Conservation (phyloP, 2,797 vertebrate genomes). For the Mallotus villosus region DNA sequence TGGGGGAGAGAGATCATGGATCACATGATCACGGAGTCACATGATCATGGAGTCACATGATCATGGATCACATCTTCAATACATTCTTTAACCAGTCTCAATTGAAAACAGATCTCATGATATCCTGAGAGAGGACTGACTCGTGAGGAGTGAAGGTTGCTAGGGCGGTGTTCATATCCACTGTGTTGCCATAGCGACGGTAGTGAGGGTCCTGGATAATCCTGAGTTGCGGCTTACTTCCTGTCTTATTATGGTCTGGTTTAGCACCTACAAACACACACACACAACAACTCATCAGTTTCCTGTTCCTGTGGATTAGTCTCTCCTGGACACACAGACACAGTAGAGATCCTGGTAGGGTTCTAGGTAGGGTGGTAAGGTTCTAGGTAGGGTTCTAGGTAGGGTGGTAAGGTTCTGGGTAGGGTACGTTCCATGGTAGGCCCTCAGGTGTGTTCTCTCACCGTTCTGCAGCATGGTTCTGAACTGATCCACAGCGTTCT, state of each 20-base stretch:
- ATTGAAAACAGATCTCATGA: too few relatives aligned
- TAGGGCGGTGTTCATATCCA: conserved; percentile 88
- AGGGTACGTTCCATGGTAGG: too few relatives aligned
- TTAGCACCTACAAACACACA: conserved; percentile 64
- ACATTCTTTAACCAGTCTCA: too few relatives aligned
- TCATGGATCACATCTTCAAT: too few relatives aligned
- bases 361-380: too few relatives aligned
- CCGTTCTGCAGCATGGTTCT: conserved; percentile 78
- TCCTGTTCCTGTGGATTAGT: not conserved
- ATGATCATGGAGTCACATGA: too few relatives aligned
- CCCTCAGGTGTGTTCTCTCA: conserved; percentile 43
- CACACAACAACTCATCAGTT: too few relatives aligned
- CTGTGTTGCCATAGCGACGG: conserved; percentile 79
- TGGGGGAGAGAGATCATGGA: conserved; percentile 41
- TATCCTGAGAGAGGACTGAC: conserved; percentile 57
- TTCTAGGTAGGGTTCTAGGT: too few relatives aligned
- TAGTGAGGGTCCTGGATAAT: conserved; percentile 85
- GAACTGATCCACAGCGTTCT: conserved; percentile 82
- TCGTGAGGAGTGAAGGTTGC: conserved; percentile 85
- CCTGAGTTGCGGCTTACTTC: conserved; percentile 75
- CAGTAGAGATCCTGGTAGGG: too few relatives aligned
- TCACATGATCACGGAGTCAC: too few relatives aligned
- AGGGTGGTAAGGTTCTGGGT: too few relatives aligned
- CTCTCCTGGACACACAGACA: too few relatives aligned
- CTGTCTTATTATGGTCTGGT: conserved; percentile 54